Evolutionary conservation across 2,797 vertebrate species (phyloP), one percentile per base, ranked within the genome.

Genomic region (Lutjanus campechanus): DNA sequence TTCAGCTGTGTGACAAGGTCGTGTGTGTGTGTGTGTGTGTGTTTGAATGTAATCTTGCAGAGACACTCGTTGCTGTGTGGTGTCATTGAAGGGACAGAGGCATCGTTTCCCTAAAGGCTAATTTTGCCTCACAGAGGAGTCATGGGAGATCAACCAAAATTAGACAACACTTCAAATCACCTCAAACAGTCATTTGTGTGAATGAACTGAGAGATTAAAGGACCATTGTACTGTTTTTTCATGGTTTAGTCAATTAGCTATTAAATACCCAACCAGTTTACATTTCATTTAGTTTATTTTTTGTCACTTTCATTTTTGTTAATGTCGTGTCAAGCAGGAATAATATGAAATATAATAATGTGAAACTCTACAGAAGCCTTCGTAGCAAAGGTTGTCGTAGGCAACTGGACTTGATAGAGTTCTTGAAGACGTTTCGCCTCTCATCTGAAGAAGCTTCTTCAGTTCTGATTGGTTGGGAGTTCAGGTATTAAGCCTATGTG

Each of bases 81-180:
- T 88, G 88, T 90, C 88, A 90, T 75, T 87, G 83, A 87, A 76
- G 83, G 74, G 79, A 86, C 89, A 70, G 72, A 76, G 54, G 47
- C 68, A 74, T 92, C 19, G 66, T 91, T 85, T 91, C 82, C 74
- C 82, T 78, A 51, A 73, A 65, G 67, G 81, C 84, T 89, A 77
- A 88, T 91, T 90, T 77, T 73, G 81, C 86, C 73, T 76, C 76
- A 16, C 55, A 22, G 79, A 63, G 47, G 49, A 73, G 81, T 81
- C 86, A 82, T 25, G 50, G 73, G 79, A 85, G 78, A 71, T 72
- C 54, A 80, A 58, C 54, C 75, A 55, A 46, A 83, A 82, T 79
- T 66, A 83, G 80, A 79, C 77, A 64, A 66, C 65, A 77, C 20
- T 66, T 74, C 65, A 49, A 72, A 78, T 29, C 47, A 56, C 16